Evolutionary conservation across 2,888 invertebrate species (phyloP).

Genomic region (Drosophila neutralis): DNA sequence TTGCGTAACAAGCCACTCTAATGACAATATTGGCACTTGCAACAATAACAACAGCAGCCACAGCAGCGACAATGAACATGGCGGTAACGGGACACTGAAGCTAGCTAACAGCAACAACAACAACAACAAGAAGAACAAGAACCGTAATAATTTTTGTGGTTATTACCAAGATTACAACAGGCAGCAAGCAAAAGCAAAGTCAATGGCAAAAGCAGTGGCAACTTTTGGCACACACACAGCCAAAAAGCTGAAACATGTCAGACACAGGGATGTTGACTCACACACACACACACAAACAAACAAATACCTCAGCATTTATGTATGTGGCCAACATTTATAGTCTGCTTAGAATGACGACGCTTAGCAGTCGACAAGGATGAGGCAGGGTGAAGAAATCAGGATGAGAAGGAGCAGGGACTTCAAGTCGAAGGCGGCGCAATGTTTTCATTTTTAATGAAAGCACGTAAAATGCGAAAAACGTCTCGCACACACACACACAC

Average conservation of each 20-base stretch:
- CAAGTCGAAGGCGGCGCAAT: slow-evolving; percentile 62
- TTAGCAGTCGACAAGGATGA: slow-evolving; percentile 34
- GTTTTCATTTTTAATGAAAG: slow-evolving; percentile 82
- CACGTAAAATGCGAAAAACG: slow-evolving; percentile 79
- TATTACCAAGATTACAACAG: slow-evolving; percentile 79
- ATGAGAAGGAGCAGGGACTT: slow-evolving; percentile 13
- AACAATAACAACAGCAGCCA: slow-evolving; percentile 69
- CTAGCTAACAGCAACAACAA: slow-evolving; percentile 14
- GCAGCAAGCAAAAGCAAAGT: slow-evolving; percentile 47
- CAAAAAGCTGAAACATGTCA: slow-evolving; percentile 59
- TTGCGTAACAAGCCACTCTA: slow-evolving; percentile 80
- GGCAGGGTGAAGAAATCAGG: not conserved
- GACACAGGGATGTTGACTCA: slow-evolving; percentile 22
- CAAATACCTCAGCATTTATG: slow-evolving; percentile 23
- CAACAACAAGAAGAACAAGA: slow-evolving; percentile 45
- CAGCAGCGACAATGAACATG: slow-evolving; percentile 46
- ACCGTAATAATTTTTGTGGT: slow-evolving; percentile 81
- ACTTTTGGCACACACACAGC: slow-evolving; percentile 29
- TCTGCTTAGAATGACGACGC: slow-evolving; percentile 72
- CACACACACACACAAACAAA: slow-evolving; percentile 15
- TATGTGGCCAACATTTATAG: slow-evolving; percentile 67
- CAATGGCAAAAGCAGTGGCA: slow-evolving; percentile 47
- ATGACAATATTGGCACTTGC: slow-evolving; percentile 82
- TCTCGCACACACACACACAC: slow-evolving; percentile 38
- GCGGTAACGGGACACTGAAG: slow-evolving; percentile 17